Evolutionary conservation across 2,113 vertebrate species (phyloP), one percentile per base, ranked within the genome.

Genomic region (Rhinogobius similis): DNA sequence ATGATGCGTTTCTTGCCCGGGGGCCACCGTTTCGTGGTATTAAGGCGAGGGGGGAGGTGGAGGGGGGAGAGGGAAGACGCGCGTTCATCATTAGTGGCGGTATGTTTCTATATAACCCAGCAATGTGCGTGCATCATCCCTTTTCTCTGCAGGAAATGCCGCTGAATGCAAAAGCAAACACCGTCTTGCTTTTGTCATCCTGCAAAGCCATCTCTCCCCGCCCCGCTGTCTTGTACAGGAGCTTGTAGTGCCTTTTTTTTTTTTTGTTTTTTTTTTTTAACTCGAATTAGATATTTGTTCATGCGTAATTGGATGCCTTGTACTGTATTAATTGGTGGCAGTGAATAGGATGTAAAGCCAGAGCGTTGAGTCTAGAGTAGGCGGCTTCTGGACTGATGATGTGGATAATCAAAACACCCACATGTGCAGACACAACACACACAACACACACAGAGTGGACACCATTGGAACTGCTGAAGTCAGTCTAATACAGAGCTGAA

Each of bases 211-310:
- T 29, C 67, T 26, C 78, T 75, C 79, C 79, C 81, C 84, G 67
- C 83, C 83, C 82, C 86, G 71, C 75, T 77, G 75, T 81, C 77
- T 84, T 77, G 50, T 83, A 52, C 68, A 79, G 56, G 68, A 62
- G 68, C 68, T 73, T 70, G 63, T 73, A 67, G 58, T 76, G 27
- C 72, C 14, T 44, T 46, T 46, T 46, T 10, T 21, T n/a, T n/a
- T n/a, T n/a, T n/a, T n/a, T n/a, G n/a, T n/a, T n/a, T n/a, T n/a
- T n/a, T n/a, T n/a, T n/a, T n/a, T n/a, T n/a, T n/a, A n/a, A 9
- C 20, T 21, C 7, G 46, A 21, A 50, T n/a, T 61, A 11, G 29
- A 36, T 41, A 58, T 63, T 83, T 85, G 39, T 72, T 71, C 62
- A 79, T 52, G 0, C 38, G 29, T 70, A 75, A 55, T 55, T 55